Evolutionary conservation across 2,113 vertebrate genomes (phyloP).

Genomic region (Poeciliopsis retropinna): DNA sequence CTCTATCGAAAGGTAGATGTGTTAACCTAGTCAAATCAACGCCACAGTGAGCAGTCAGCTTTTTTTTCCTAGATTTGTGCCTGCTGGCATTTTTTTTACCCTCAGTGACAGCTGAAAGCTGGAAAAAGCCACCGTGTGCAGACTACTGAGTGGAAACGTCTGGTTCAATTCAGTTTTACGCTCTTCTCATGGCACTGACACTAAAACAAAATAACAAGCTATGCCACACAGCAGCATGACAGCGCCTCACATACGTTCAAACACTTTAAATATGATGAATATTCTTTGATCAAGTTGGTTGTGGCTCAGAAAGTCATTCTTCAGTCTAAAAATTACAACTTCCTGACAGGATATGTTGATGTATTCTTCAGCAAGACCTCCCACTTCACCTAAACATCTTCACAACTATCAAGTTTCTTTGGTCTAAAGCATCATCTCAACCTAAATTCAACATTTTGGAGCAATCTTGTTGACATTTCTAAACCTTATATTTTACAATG

Average conservation of each 20-base stretch:
- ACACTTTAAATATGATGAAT: not conserved
- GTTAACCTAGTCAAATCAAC: conserved; percentile 6
- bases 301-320: not conserved
- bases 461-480: not conserved
- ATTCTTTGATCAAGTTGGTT: not conserved
- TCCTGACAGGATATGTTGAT: not conserved
- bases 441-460: not conserved
- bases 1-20: conserved; percentile 21
- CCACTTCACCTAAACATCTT: not conserved
- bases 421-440: not conserved
- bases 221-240: not conserved
- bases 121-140: conserved; percentile 26
- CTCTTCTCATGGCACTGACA: not conserved
- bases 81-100: conserved; percentile 39
- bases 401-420: not conserved
- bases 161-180: conserved; percentile 24
- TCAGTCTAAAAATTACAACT: not conserved
- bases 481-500: not conserved
- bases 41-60: conserved; percentile 37
- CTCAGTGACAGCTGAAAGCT: conserved; percentile 50
- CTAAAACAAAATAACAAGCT: not conserved
- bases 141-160: conserved; percentile 43
- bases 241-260: not conserved
- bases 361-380: not conserved
- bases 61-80: conserved; percentile 33